Conservation (phyloP, 2,113 vertebrate species). For the Malurus alboscapulatus region DNA sequence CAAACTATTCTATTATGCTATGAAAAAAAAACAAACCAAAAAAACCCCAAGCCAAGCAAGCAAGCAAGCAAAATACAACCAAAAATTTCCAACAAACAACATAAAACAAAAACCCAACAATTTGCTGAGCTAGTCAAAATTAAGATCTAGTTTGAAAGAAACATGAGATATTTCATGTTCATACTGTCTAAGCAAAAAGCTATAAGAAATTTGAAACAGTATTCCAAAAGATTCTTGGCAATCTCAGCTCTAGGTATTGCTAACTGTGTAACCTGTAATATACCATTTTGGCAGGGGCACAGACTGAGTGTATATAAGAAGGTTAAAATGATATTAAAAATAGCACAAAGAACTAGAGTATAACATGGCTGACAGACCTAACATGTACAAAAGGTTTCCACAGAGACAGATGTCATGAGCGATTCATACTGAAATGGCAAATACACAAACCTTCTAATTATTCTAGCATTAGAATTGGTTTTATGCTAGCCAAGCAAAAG, state of each 20-base stretch:
- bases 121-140: neutral
- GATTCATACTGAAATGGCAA: constrained; percentile 4
- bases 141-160: neutral
- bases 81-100: neutral
- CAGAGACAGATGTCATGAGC: constrained; percentile 1
- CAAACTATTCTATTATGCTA: no score
- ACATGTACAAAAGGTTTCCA: constrained; percentile 20
- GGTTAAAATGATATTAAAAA: constrained; percentile 15
- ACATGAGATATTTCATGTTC: neutral
- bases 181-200: neutral
- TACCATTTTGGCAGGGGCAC: constrained; percentile 19
- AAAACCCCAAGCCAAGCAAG: neutral
- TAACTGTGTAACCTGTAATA: constrained; percentile 21
- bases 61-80: neutral
- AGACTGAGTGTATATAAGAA: neutral
- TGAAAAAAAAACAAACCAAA: neutral
- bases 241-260: neutral
- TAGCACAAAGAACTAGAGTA: neutral
- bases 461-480: constrained; percentile 45
- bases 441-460: constrained; percentile 27
- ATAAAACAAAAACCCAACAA: fast-evolving
- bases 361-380: constrained; percentile 21
- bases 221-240: constrained; percentile 27
- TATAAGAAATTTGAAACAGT: neutral
- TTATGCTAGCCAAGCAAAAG: constrained; percentile 14